Evolutionary conservation across 1,140 invertebrate genomes (phyloP).

Genomic region (Rhopalosiphum maidis): DNA sequence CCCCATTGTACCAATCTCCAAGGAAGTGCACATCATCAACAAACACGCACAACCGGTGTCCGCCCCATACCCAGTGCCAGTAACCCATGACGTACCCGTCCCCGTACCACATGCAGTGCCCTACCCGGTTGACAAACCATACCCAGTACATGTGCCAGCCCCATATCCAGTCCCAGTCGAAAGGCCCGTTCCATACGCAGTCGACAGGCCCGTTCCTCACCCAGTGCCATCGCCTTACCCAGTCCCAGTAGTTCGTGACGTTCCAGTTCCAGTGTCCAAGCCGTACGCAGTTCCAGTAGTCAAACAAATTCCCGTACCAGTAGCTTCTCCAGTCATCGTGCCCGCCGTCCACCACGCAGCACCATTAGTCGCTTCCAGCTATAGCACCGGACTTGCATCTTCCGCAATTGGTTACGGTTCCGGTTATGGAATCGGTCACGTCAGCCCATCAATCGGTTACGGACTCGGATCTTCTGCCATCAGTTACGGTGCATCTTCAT

Average conservation of each 20-base stretch:
- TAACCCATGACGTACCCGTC: slow-evolving; percentile 37
- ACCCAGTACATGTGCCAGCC: slow-evolving; percentile 46
- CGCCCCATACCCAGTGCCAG: slow-evolving; percentile 57
- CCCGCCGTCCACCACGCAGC: not conserved
- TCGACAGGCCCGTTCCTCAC: slow-evolving; percentile 40
- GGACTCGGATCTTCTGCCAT: not conserved
- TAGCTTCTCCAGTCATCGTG: slow-evolving; percentile 11
- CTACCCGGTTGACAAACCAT: slow-evolving; percentile 54
- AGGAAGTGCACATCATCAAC: slow-evolving; percentile 54
- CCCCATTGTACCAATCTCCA: not conserved
- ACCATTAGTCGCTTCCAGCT: not conserved
- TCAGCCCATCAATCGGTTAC: not conserved
- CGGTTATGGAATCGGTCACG: not conserved
- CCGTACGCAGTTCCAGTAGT: slow-evolving; percentile 55
- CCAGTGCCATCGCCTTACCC: slow-evolving; percentile 42
- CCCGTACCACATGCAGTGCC: slow-evolving; percentile 58
- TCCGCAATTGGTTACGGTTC: not conserved
- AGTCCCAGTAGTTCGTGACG: slow-evolving; percentile 48
- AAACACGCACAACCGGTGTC: slow-evolving; percentile 48
- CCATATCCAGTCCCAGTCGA: slow-evolving; percentile 57
- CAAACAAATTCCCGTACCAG: not conserved
- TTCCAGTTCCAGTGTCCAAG: slow-evolving; percentile 50
- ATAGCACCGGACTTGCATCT: not conserved
- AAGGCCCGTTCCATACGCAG: slow-evolving; percentile 53
- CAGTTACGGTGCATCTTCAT: not conserved